A percentile compares a stretch with the other conserved stretches of the same genome.
These are phyloP conservation scores for Alcis repandata DNA, from an alignment of 2,888 invertebrate species.

Conservation along the genomic window DNA sequence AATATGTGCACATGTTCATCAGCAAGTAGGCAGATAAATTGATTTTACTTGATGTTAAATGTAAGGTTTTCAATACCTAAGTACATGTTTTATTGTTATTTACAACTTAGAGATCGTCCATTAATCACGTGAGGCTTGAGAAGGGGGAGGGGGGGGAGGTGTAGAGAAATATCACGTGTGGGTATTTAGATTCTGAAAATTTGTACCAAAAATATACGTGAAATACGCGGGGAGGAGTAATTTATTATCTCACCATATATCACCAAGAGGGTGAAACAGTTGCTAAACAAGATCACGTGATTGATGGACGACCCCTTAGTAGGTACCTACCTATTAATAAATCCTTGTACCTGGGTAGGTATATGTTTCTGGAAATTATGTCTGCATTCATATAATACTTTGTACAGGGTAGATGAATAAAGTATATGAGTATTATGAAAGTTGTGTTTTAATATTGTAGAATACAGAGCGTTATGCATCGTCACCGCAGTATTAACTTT, in stretches of 20 bases:
- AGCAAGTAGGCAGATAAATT: neutral
- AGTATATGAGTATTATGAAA: slow-evolving; percentile 17
- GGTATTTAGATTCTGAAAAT: no score
- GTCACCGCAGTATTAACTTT: no score
- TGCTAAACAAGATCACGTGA: no score
- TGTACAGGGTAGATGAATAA: slow-evolving; percentile 34
- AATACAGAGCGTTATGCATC: neutral
- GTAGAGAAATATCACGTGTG: neutral
- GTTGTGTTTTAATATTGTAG: neutral
- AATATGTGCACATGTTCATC: neutral
- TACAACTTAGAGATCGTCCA: no score
- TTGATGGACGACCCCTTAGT: no score
- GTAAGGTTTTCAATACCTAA: neutral
- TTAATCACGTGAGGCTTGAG: no score
- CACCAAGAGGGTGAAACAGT: no score
- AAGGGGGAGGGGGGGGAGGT: no score
- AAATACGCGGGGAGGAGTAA: no score
- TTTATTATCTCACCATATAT: no score
- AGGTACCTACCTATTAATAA: no score
- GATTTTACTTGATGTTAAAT: neutral
- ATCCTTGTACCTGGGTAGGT: neutral
- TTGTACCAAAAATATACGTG: no score
- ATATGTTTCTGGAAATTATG: neutral
- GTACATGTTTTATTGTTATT: neutral
- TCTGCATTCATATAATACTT: slow-evolving; percentile 21